These are phyloP conservation scores for Tenrec ecaudatus DNA, from an alignment of 2,113 vertebrate species.

Conservation along the genomic window DNA sequence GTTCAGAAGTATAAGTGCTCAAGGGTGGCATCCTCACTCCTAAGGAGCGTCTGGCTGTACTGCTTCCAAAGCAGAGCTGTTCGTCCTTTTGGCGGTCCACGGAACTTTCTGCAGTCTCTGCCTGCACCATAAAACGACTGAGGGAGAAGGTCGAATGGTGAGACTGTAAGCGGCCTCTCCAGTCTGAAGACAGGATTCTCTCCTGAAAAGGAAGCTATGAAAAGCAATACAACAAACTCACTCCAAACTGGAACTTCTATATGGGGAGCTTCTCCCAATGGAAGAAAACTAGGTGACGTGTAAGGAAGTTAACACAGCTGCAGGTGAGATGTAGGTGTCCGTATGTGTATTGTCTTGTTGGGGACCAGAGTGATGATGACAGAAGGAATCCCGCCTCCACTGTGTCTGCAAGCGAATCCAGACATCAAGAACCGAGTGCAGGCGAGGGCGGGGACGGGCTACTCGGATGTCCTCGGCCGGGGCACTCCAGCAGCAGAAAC, in stretches of 20 bases:
- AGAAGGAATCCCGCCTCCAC: background rate
- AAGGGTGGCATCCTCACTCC: too few species aligned
- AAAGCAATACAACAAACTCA: background rate
- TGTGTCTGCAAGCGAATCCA: background rate
- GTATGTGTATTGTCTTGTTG: too few species aligned
- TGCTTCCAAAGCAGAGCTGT: too few species aligned
- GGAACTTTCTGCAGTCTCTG: too few species aligned
- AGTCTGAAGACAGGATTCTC: background rate
- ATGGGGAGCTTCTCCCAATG: background rate
- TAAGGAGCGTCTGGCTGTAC: too few species aligned
- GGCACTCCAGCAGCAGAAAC: background rate
- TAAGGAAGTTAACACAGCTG: background rate
- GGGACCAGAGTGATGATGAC: background rate
- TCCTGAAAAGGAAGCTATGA: conserved; percentile 40
- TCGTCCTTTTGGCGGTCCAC: too few species aligned
- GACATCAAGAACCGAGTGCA: background rate
- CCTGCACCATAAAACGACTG: background rate
- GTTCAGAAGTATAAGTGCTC: too few species aligned
- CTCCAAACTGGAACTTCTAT: background rate
- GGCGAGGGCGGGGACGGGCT: background rate
- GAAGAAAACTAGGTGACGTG: background rate
- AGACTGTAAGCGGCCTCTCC: background rate
- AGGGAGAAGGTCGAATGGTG: background rate
- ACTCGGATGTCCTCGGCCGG: background rate
- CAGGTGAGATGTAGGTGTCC: background rate